Conservation (phyloP, 2,113 vertebrate genomes). For the Cnemophilus loriae region DNA sequence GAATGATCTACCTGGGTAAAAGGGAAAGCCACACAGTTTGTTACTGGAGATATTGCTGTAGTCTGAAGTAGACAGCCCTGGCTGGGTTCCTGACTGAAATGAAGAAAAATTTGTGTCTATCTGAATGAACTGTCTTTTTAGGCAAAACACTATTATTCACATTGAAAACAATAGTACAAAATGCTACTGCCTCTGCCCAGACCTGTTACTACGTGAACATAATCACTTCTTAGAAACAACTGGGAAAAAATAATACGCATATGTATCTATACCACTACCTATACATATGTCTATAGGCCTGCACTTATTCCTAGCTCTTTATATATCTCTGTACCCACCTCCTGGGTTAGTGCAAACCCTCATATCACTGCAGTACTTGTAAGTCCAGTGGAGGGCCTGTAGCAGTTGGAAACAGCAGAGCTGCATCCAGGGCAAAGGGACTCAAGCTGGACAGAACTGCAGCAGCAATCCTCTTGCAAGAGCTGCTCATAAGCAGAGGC, state of each 20-base stretch:
- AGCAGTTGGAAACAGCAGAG: not conserved
- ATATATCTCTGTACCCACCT: not conserved
- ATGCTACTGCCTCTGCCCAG: not conserved
- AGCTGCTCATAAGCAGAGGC: not conserved
- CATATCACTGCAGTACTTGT: not conserved
- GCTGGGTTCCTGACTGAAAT: not conserved
- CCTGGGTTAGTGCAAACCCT: not conserved
- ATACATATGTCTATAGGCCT: not conserved
- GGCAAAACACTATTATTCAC: not conserved
- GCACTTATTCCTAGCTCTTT: not conserved
- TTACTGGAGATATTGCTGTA: not conserved
- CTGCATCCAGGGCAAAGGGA: not conserved
- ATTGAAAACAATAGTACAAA: not conserved
- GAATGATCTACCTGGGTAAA: not conserved
- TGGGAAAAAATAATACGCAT: not conserved
- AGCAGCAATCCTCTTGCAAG: not conserved
- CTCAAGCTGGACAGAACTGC: not conserved
- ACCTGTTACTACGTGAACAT: not conserved
- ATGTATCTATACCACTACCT: not conserved
- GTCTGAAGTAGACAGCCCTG: not conserved
- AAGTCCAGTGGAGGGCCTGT: not conserved
- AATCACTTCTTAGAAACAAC: not conserved
- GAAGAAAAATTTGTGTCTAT: not conserved
- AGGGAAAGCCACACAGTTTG: not conserved
- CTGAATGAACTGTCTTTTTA: not conserved